Evolutionary conservation across 1,140 invertebrate genomes (phyloP).

Genomic region (Melitaea cinxia): DNA sequence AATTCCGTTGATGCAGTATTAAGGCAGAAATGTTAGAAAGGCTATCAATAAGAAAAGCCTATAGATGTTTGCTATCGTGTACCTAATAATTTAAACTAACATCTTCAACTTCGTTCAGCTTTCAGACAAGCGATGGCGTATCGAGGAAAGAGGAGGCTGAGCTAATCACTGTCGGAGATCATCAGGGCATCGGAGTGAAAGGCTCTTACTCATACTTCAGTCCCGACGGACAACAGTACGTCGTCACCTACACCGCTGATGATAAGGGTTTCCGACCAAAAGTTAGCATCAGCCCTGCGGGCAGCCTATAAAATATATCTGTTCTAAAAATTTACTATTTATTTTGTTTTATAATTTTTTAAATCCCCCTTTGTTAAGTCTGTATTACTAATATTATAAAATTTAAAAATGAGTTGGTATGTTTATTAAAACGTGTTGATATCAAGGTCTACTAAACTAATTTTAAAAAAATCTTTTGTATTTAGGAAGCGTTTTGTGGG

Average conservation of each 20-base stretch:
- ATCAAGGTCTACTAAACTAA: no score
- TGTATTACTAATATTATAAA: no score
- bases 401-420: no score
- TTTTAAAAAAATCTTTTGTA: no score
- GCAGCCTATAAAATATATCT: slow-evolving; percentile 47
- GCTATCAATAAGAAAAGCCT: no score
- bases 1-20: no score
- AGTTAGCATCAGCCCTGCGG: slow-evolving; percentile 45
- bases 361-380: no score
- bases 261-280: slow-evolving; percentile 83
- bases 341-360: background rate
- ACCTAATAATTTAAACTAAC: no score
- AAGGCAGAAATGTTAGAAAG: no score
- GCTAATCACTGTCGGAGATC: slow-evolving; percentile 80
- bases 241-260: slow-evolving; percentile 84
- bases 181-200: slow-evolving; percentile 84
- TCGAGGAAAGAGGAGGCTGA: slow-evolving; percentile 72
- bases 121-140: slow-evolving; percentile 76
- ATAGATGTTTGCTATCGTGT: no score
- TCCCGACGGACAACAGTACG: slow-evolving; percentile 87
- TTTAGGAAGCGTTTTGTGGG: no score
- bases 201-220: slow-evolving; percentile 84
- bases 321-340: background rate
- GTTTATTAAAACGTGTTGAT: no score
- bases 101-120: slow-evolving; percentile 67